phyloP scores from a whole-genome alignment of 2,888 invertebrate species.

The Lacanobia wlatinum region DNA sequence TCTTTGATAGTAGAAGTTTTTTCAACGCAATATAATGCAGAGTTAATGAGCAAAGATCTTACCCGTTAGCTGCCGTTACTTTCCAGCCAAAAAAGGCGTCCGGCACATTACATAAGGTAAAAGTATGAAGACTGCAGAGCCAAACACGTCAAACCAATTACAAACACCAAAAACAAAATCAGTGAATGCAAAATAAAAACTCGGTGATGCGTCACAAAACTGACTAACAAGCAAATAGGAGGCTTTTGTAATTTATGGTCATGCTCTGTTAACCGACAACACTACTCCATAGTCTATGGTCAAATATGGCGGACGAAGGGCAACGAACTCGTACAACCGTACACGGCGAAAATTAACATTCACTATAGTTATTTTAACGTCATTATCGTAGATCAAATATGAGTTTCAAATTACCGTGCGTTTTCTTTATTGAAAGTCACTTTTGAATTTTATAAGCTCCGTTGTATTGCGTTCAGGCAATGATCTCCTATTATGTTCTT shows the following conservation, averaged over 20 bases:
- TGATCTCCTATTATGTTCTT: conserved; percentile 38
- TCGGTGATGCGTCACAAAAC: conserved; percentile 78
- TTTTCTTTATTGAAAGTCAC: conserved; percentile 49
- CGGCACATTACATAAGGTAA: conserved; percentile 39
- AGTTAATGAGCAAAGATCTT: conserved; percentile 21
- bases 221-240: conserved; percentile 76
- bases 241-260: conserved; percentile 81
- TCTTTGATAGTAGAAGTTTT: conserved; percentile 11
- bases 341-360: conserved; percentile 81
- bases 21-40: conserved; percentile 9
- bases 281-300: conserved; percentile 79
- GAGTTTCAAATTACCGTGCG: conserved; percentile 52
- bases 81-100: conserved; percentile 7
- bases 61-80: conserved; percentile 25
- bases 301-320: conserved; percentile 79
- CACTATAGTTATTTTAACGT: conserved; percentile 75
- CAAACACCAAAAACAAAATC: conserved; percentile 56
- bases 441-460: conserved; percentile 27
- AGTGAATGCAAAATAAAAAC: conserved; percentile 73
- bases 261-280: conserved; percentile 82
- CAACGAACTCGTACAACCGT: conserved; percentile 76
- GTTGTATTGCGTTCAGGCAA: conserved; percentile 27
- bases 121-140: conserved; percentile 19
- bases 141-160: conserved; percentile 46
- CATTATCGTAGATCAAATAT: conserved; percentile 69